Percentiles rank a stretch among this genome's conserved stretches.
These are phyloP conservation scores for Takifugu ocellatus DNA, from an alignment of 2,797 vertebrate species.

Conservation along the genomic window DNA sequence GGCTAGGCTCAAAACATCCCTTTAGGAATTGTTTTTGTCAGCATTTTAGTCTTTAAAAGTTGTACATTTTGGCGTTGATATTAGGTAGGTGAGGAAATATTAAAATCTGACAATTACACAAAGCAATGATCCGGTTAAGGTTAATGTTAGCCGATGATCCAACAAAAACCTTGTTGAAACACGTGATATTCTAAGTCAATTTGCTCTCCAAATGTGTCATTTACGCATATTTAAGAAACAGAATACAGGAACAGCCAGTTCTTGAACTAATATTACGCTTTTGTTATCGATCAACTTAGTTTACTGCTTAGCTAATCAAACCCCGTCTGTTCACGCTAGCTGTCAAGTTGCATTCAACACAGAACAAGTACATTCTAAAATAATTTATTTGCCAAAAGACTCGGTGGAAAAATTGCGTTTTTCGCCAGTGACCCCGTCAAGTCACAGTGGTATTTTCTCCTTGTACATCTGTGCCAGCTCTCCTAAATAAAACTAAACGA, in stretches of 20 bases:
- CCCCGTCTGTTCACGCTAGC: conserved; percentile 10
- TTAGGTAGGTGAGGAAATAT: too few relatives aligned
- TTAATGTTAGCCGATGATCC: conserved; percentile 7
- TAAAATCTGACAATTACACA: neutral
- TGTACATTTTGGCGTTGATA: neutral
- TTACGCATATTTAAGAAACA: too few relatives aligned
- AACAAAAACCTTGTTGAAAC: conserved; percentile 18
- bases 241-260: too few relatives aligned
- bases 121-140: neutral
- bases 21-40: neutral
- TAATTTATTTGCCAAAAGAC: too few relatives aligned
- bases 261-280: neutral
- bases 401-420: too few relatives aligned
- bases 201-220: neutral
- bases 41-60: neutral
- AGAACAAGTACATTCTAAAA: neutral
- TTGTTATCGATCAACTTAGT: neutral
- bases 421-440: too few relatives aligned
- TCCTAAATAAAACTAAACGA: too few relatives aligned
- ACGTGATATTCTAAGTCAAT: neutral
- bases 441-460: too few relatives aligned
- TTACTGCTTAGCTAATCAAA: neutral
- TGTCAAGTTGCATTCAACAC: neutral
- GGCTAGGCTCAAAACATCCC: neutral
- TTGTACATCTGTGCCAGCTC: too few relatives aligned